Evolutionary conservation across 2,888 invertebrate genomes (phyloP), one percentile per base, ranked within the genome.

Genomic region (Drosophila nr. fundita): DNA sequence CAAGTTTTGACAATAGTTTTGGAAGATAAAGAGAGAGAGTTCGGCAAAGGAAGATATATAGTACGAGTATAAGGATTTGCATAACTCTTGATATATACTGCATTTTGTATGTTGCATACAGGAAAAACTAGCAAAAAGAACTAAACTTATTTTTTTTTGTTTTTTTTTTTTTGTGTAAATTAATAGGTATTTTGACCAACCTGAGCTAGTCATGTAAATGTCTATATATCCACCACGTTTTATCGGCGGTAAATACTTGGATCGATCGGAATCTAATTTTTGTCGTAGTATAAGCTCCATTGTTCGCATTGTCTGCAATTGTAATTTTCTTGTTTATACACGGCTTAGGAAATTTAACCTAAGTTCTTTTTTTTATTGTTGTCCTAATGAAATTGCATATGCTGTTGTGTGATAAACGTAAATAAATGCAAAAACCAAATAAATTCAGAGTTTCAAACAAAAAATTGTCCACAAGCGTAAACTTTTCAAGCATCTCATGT

Each of bases 181-280:
- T 68, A 30, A 64, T 69, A 45, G 32, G 36, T 64, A 59, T 68
- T 76, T 76, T 63, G 90, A 91, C 91, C 95, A 95, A 97, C 97
- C 97, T 97, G 97, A 96, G 94, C 96, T 96, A 94, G 96, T 96
- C 94, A 97, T 95, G 94, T 97, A 97, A 92, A 96, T 96, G 94
- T 97, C 97, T 94, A 96, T 95, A 93, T 95, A 95, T 94, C 96
- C 96, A 93, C 97, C 97, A 93, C 97, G 95, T 94, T 96, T 96
- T 93, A 97, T 95, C 83, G 96, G 95, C 92, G 97, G 97, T 92
- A 97, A 95, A 93, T 96, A 94, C 94, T 97, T 97, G 93, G 96
- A 95, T 93, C 96, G 95, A 93, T 94, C 94, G 92, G 96, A 95
- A 93, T 95, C 95, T 94, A 96, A 94, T 93, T 95, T 95, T 92